Evolutionary conservation across 2,797 vertebrate species (phyloP).

Genomic region (Falco columbarius): DNA sequence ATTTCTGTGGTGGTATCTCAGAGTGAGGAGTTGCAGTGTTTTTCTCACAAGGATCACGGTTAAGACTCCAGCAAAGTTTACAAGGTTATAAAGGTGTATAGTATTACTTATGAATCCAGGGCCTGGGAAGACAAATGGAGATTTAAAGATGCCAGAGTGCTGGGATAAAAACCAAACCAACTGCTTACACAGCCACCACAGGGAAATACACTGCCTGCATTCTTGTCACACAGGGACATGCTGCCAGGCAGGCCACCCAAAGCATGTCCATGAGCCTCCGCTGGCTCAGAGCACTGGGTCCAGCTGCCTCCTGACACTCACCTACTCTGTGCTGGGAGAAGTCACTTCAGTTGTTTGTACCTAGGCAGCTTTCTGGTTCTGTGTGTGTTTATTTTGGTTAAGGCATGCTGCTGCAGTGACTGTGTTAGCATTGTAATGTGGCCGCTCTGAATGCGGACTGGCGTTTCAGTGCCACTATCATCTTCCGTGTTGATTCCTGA

Average conservation of each 20-base stretch:
- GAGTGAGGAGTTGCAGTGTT: neutral
- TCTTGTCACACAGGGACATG: rapidly evolving
- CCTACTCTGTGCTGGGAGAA: neutral
- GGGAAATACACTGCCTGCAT: rapidly evolving
- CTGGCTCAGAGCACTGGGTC: neutral
- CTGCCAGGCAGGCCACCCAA: neutral
- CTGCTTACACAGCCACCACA: rapidly evolving
- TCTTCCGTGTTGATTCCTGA: rapidly evolving
- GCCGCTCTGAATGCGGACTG: rapidly evolving
- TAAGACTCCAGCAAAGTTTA: neutral
- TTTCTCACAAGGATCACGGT: neutral
- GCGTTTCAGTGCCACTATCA: neutral
- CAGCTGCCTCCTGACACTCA: neutral
- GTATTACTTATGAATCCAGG: neutral
- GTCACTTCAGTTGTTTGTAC: neutral
- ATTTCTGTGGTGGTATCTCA: neutral
- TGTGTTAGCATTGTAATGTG: rapidly evolving
- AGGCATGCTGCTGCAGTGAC: rapidly evolving
- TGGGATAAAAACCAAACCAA: neutral
- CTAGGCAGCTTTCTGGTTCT: neutral
- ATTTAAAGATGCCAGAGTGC: neutral
- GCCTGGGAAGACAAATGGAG: neutral
- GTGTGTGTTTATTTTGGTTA: neutral
- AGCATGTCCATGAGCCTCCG: rapidly evolving
- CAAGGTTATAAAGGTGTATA: neutral